Evolutionary conservation across 2,113 vertebrate genomes (phyloP), one percentile per base, ranked within the genome.

Genomic region (Oryzias celebensis): DNA sequence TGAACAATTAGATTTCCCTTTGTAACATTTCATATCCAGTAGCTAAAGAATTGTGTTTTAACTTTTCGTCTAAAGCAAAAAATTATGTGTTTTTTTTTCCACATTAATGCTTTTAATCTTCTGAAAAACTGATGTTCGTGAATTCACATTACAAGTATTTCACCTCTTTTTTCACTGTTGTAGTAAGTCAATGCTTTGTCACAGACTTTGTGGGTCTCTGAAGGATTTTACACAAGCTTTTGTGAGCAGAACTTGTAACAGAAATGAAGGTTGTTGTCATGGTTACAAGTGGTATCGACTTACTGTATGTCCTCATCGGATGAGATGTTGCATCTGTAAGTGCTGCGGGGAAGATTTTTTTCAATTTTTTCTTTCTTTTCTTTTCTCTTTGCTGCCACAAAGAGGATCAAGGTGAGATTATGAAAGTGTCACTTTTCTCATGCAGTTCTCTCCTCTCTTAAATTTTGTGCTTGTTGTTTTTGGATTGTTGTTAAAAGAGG

Each of bases 371-470:
- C 68, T 62, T 62, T 70, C 20, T 78, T 68, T 86, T 62, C 62
- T n/a, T 82, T 68, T 86, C 16, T 73, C 59, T 13, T 69, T 94
- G 94, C 96, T 94, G 91, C 93, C 91, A 68, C 90, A 85, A 94
- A 99, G 97, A 92, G 97, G 97, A 83, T 99, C 97, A 75, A 96
- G 97, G 97, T 98, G 95, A 97, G 91, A 26, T 24, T 81, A 57
- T 57, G 43, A 0, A 7, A 48, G 14, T 41, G 63, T 16, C 43
- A 4, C 1, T 61, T 8, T 58, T 24, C 20, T 18, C 14, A 31
- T 20, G 26, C 14, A 50, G 5, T 22, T 48, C 15, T 41, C 54
- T 17, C 45, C 17, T 2, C 8, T 45, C 1, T 52, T 4, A 17
- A 17, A 4, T 42, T 56, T 0, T 58, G 36, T 3, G 26, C 28